Evolutionary conservation across 2,797 vertebrate species (phyloP), one percentile per base, ranked within the genome.

Genomic region (Thaleichthys pacificus): DNA sequence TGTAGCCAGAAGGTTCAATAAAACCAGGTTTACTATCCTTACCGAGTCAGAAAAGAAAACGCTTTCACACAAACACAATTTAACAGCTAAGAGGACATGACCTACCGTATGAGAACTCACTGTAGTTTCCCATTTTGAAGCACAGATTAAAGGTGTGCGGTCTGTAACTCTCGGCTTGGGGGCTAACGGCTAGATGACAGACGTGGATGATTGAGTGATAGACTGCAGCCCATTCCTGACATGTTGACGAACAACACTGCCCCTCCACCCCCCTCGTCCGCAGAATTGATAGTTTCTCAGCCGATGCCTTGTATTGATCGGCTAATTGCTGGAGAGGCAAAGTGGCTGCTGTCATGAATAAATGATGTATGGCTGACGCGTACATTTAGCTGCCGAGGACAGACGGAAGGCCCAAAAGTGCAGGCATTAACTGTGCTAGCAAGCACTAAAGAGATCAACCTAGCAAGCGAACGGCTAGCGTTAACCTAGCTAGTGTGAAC

Each of bases 281-380:
- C 75, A 74, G 79, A 91, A 91, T 82, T 83, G 87, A 90, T 91
- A 79, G 84, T 84, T 90, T 85, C 83, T 87, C 85, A 89, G 83
- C 86, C 80, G 49, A 79, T 91, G 84, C 71, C 32, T 87, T 89
- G 88, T 86, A 93, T 93, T 77, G 92, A 94, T 93, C 90, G 11
- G 22, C 85, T 93, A 91, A 94, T 93, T 93, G 88, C 86, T 51
- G 0, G 71, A 84, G 85, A 86, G 77, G 78, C 35, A 81, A 81
- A 81, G 85, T 86, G 84, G 86, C 82, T 84, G 85, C 87, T 80
- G 81, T 84, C 84, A 83, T 91, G 84, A 90, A 90, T 93, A 90
- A 90, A 91, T 91, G 83, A 92, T 92, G 85, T 80, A 71, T 81
- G 75, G 80, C 86, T 88, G 83, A 89, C 82, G 80, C 49, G 77